Percentiles rank a stretch among this genome's conserved stretches.
These are phyloP conservation scores for Trisateles emortualis DNA, from an alignment of 2,888 invertebrate species.

Conservation along the genomic window DNA sequence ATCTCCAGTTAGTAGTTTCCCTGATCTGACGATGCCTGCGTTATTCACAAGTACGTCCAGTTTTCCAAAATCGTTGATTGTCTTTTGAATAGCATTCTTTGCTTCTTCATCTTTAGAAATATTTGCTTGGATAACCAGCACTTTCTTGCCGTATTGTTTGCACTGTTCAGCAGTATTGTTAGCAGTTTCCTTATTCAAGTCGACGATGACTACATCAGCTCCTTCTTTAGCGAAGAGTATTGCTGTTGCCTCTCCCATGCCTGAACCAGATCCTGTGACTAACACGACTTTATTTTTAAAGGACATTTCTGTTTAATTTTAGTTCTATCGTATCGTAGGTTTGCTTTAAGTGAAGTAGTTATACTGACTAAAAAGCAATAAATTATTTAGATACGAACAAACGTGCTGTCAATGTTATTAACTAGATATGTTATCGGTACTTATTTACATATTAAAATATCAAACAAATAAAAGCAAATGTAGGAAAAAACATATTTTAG, in stretches of 20 bases:
- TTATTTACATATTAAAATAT: too few relatives aligned
- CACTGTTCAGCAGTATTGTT: conserved; percentile 25
- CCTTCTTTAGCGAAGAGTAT: conserved; percentile 49
- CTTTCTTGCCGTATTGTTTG: conserved; percentile 32
- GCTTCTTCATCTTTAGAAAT: conserved; percentile 47
- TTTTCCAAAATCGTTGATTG: conserved; percentile 47
- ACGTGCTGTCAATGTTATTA: too few relatives aligned
- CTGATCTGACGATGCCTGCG: conserved; percentile 43
- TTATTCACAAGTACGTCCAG: conserved; percentile 59
- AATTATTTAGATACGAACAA: too few relatives aligned
- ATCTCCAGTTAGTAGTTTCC: conserved; percentile 35
- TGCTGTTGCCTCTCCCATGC: conserved; percentile 56
- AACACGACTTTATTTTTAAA: conserved; percentile 55
- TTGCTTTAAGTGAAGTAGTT: too few relatives aligned
- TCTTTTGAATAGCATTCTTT: conserved; percentile 41
- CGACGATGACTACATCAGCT: conserved; percentile 39
- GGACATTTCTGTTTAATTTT: conserved; percentile 41
- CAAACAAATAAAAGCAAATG: too few relatives aligned
- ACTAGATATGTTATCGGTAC: too few relatives aligned
- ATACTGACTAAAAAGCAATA: too few relatives aligned
- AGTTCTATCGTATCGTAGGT: too few relatives aligned
- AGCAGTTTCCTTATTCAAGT: conserved; percentile 32
- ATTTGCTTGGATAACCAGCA: conserved; percentile 48
- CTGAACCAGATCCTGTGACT: conserved; percentile 57
- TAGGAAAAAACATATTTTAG: too few relatives aligned